Conservation (phyloP, 2,113 vertebrate genomes). For the Aegithalos caudatus region DNA sequence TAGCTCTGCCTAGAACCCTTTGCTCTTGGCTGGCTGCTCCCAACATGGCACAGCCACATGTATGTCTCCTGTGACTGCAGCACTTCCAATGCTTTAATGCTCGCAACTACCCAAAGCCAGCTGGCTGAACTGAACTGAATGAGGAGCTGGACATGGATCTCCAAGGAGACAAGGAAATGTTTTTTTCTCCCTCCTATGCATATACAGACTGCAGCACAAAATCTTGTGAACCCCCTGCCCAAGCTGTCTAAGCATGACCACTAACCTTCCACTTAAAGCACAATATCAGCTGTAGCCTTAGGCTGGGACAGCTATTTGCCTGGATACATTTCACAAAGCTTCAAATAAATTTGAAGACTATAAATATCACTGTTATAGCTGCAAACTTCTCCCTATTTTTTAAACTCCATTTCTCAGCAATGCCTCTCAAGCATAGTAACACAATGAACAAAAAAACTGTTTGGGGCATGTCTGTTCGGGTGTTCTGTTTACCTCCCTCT, state of each 20-base stretch:
- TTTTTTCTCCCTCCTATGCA: neutral
- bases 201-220: neutral
- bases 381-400: neutral
- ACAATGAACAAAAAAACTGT: neutral
- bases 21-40: neutral
- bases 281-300: neutral
- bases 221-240: neutral
- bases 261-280: neutral
- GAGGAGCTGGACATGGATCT: neutral
- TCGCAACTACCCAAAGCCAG: neutral
- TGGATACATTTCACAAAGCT: neutral
- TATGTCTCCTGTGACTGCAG: rapidly evolving
- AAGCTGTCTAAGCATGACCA: neutral
- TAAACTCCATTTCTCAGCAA: neutral
- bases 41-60: neutral
- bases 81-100: neutral
- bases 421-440: rapidly evolving
- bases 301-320: neutral
- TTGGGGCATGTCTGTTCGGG: rapidly evolving
- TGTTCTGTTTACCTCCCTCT: neutral
- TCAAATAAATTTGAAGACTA: neutral
- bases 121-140: neutral
- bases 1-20: neutral
- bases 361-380: neutral
- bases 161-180: neutral